Evolutionary conservation across 1,140 invertebrate genomes (phyloP), one percentile per base, ranked within the genome.

Genomic region (Cotesia glomerata): DNA sequence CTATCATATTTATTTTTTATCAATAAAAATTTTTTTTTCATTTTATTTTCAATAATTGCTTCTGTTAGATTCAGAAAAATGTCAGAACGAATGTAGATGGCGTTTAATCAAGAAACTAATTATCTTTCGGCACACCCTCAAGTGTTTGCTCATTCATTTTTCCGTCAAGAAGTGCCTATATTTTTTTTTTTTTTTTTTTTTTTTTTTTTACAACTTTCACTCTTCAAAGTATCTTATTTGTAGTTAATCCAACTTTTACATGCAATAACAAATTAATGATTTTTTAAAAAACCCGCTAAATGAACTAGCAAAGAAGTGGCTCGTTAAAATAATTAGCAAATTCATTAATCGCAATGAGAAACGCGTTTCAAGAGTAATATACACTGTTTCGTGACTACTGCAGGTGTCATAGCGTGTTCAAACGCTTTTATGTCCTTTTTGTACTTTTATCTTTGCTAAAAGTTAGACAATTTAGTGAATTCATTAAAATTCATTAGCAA

Each of bases 41-140:
- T 52, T n/a, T 39, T 39, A 39, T 39, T 39, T 39, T 39, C 36
- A 39, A 39, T 26, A 26, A 26, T 26, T 26, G 26, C 26, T 26
- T 26, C 1, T 26, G 26, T 26, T 26, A 26, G 3, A 62, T n/a
- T 14, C 4, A 11, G n/a, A 59, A 34, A 59, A 59, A 32, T 9
- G 8, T 5, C 14, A 9, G 11, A 59, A 1, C 2, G 18, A 59
- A 54, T 16, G 13, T 18, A 32, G 16, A 56, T 68, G 58, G 72
- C 74, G 80, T 80, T 76, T 77, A 74, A 81, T 82, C 76, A 77
- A 75, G 77, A 82, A 82, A 82, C 78, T 82, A 82, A 82, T 82
- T 82, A 82, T 78, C 79, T 74, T 72, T 74, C 74, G 77, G 75
- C 78, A 64, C 70, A 34, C 67, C 76, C 75, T 78, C 70, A 67